A percentile compares a stretch with the other conserved stretches of the same genome.
Evolutionary conservation across 2,888 invertebrate species (phyloP).

Genomic region (Calameuta idolon): DNA sequence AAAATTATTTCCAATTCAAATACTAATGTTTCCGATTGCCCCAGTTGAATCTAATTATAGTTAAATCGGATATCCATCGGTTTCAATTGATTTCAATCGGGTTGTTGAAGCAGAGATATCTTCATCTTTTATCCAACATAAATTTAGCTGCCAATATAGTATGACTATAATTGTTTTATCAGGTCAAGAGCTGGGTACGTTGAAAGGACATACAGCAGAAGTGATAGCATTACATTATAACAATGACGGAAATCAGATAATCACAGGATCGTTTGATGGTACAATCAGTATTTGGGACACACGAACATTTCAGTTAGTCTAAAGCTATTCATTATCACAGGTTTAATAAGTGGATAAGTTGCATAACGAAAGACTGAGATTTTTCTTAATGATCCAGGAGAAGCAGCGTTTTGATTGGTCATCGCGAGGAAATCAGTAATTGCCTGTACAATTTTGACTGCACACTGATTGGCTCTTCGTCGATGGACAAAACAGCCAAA

Average conservation of each 20-base stretch:
- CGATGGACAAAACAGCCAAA: conserved; percentile 77
- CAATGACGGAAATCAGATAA: conserved; percentile 75
- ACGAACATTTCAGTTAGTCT: conserved; percentile 71
- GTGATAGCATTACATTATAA: conserved; percentile 81
- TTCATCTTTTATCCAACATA: no score
- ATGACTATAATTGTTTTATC: neutral
- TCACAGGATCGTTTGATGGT: conserved; percentile 85
- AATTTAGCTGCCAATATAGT: no score
- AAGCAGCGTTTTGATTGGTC: conserved; percentile 72
- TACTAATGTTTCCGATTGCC: no score
- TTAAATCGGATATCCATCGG: no score
- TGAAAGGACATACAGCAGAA: conserved; percentile 80
- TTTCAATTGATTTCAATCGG: no score
- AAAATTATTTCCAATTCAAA: no score
- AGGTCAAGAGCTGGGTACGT: conserved; percentile 74
- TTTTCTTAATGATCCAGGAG: conserved; percentile 65
- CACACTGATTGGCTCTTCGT: conserved; percentile 76
- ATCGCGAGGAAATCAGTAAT: conserved; percentile 77
- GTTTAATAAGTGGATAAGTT: no score
- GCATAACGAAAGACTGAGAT: no score
- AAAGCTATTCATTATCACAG: neutral
- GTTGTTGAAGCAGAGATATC: no score
- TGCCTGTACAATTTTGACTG: conserved; percentile 79
- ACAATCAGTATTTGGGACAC: conserved; percentile 83
- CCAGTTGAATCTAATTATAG: no score